Evolutionary conservation across 2,113 vertebrate species (phyloP).

Genomic region (Procavia capensis): DNA sequence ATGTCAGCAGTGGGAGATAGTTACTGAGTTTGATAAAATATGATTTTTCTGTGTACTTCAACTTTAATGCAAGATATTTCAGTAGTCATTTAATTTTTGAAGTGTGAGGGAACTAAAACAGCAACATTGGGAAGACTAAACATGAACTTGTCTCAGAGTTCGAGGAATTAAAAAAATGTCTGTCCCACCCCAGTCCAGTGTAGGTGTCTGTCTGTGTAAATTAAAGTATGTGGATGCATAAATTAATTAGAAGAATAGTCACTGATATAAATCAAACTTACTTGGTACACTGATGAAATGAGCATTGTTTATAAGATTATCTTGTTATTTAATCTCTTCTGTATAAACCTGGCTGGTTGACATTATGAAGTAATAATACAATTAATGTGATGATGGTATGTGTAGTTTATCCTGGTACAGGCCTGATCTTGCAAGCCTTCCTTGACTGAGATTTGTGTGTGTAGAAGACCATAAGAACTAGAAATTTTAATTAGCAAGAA

Average conservation of each 20-base stretch:
- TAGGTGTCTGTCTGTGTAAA: conserved; percentile 79
- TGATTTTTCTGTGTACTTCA: conserved; percentile 68
- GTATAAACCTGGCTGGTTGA: conserved; percentile 75
- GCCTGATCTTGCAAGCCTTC: conserved; percentile 79
- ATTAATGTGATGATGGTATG: conserved; percentile 78
- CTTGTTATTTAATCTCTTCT: conserved; percentile 82
- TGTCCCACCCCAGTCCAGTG: conserved; percentile 31
- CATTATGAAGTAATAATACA: conserved; percentile 76
- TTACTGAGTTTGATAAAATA: conserved; percentile 46
- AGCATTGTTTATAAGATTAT: conserved; percentile 81
- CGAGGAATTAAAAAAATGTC: conserved; percentile 66
- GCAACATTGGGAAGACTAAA: conserved; percentile 57
- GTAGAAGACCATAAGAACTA: conserved; percentile 65
- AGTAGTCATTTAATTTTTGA: conserved; percentile 67
- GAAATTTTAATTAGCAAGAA: conserved; percentile 81
- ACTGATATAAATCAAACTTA: conserved; percentile 68
- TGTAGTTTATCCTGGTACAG: conserved; percentile 71
- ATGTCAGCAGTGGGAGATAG: neutral
- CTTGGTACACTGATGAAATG: conserved; percentile 79
- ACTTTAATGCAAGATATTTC: conserved; percentile 69
- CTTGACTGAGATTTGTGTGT: conserved; percentile 69
- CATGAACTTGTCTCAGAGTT: conserved; percentile 67
- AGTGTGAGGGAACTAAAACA: conserved; percentile 55
- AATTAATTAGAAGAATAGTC: conserved; percentile 72
- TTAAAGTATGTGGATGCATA: conserved; percentile 74